phyloP scores from a whole-genome alignment of 2,113 vertebrate genomes.

The Gobio gobio region DNA sequence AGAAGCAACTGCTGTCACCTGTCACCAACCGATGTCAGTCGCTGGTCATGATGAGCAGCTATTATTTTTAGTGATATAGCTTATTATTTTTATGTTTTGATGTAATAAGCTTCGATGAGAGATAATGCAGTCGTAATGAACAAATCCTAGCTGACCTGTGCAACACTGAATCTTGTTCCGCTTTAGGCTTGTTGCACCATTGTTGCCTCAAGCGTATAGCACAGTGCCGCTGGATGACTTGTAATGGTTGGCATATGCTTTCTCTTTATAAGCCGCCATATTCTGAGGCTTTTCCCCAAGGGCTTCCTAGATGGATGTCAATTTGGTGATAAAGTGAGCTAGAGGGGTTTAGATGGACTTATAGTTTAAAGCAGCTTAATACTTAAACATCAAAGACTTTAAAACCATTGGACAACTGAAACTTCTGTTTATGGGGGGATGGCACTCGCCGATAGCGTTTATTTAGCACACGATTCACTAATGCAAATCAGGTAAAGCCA shows the following conservation, averaged over 20 bases:
- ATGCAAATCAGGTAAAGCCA: background rate
- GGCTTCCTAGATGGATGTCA: slow-evolving; percentile 69
- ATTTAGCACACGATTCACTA: background rate
- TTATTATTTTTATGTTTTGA: background rate
- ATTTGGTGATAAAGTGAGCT: slow-evolving; percentile 49
- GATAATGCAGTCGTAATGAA: background rate
- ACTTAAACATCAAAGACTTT: slow-evolving; percentile 57
- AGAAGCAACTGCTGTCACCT: background rate
- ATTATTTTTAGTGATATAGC: background rate
- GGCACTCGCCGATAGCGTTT: background rate
- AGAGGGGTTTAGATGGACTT: slow-evolving; percentile 31
- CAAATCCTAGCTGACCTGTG: background rate
- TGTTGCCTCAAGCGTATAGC: background rate
- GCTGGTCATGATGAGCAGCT: background rate
- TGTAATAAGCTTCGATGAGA: slow-evolving; percentile 1
- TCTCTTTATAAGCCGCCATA: background rate
- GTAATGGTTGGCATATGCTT: slow-evolving; percentile 19
- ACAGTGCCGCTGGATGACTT: background rate
- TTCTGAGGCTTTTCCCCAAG: slow-evolving; percentile 64
- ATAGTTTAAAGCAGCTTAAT: slow-evolving; percentile 60
- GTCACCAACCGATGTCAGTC: background rate
- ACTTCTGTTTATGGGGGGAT: background rate
- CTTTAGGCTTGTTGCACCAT: background rate
- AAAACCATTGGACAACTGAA: slow-evolving; percentile 41
- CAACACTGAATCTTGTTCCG: background rate